A percentile compares a stretch with the other conserved stretches of the same genome.
These are phyloP conservation scores for Pseudochirops cupreus DNA, from an alignment of 2,797 vertebrate species.

Conservation along the genomic window DNA sequence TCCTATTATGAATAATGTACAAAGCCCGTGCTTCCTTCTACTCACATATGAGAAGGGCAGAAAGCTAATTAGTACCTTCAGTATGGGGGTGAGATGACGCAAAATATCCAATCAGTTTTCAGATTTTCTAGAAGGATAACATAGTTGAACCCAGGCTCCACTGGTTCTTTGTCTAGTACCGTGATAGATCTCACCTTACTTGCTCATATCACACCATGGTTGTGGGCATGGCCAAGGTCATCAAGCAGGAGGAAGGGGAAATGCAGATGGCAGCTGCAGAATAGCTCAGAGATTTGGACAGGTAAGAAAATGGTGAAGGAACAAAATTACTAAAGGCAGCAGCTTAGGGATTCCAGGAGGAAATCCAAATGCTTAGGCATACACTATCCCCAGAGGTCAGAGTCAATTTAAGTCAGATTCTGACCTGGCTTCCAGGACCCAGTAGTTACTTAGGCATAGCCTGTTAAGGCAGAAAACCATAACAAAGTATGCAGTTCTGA, in stretches of 20 bases:
- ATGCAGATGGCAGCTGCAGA: not conserved
- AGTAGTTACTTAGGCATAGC: not conserved
- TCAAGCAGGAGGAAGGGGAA: not conserved
- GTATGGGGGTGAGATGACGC: not conserved
- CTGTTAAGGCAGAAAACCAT: not conserved
- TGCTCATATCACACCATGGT: not conserved
- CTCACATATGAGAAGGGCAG: not conserved
- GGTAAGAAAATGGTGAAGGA: not conserved
- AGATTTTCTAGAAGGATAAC: not conserved
- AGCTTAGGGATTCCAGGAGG: not conserved
- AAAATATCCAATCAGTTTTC: not conserved
- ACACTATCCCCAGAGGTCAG: not conserved
- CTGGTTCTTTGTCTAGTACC: not conserved
- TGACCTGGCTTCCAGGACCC: not conserved
- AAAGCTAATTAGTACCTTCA: not conserved
- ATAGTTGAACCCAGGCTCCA: not conserved
- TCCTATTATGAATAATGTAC: not conserved
- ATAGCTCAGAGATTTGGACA: not conserved
- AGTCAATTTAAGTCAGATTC: not conserved
- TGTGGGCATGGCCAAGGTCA: not conserved
- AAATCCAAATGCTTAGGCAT: not conserved
- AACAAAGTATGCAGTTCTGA: not conserved
- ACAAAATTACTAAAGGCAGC: not conserved
- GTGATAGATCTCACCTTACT: not conserved
- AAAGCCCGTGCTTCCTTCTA: not conserved